Conservation (phyloP, 2,797 vertebrate species). For the Syndactyla subalaris region DNA sequence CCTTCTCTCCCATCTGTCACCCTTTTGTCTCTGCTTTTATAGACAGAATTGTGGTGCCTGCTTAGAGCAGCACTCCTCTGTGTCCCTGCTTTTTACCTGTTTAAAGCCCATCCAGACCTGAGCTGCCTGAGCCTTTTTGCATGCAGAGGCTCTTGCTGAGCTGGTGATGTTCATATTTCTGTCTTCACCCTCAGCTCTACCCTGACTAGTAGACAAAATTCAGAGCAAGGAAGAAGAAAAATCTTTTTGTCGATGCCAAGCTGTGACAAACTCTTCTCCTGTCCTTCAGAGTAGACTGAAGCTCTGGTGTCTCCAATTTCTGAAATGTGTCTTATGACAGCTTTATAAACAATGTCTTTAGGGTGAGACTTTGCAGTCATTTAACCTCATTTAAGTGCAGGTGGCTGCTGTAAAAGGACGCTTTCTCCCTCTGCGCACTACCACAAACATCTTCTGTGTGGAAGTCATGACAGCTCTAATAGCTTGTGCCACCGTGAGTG, state of each 20-base stretch:
- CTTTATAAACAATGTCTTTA: background rate
- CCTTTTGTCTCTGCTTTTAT: background rate
- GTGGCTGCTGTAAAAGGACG: background rate
- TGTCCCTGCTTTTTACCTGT: background rate
- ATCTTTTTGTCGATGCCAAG: background rate
- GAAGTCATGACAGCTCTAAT: background rate
- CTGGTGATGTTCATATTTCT: background rate
- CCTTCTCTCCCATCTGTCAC: background rate
- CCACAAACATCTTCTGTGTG: background rate
- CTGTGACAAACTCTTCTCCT: background rate
- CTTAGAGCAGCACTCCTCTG: background rate
- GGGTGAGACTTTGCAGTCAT: background rate
- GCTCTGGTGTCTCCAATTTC: background rate
- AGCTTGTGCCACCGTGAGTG: background rate
- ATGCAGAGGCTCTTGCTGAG: background rate
- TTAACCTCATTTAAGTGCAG: background rate
- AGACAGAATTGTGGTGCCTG: background rate
- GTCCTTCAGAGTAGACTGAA: background rate
- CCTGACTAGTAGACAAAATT: background rate
- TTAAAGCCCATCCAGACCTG: background rate
- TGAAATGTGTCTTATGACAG: background rate
- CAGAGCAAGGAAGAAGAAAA: background rate
- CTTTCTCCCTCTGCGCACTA: background rate
- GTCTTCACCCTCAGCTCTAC: background rate
- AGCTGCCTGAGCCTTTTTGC: background rate